These are phyloP conservation scores for Ceyx margarethae DNA, from an alignment of 2,113 vertebrate species.

Conservation along the genomic window DNA sequence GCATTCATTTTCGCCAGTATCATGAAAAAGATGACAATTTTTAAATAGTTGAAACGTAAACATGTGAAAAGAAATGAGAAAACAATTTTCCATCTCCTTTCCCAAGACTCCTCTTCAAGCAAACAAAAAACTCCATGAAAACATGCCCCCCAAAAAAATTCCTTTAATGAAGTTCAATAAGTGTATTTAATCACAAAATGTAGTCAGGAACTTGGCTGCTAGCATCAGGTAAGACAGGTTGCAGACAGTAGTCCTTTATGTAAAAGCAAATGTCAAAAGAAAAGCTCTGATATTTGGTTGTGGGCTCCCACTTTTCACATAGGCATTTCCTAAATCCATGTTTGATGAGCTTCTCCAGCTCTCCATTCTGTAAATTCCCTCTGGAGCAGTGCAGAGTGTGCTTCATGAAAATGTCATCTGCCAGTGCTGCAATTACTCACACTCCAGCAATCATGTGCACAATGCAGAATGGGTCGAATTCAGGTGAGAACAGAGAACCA, in stretches of 20 bases:
- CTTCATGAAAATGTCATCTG: constrained; percentile 83
- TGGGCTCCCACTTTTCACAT: constrained; percentile 66
- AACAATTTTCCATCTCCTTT: not conserved
- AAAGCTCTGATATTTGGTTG: constrained; percentile 70
- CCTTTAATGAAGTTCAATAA: not conserved
- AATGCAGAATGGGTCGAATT: constrained; percentile 80
- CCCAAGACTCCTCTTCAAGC: not conserved
- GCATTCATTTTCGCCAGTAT: not conserved
- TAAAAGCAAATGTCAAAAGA: constrained; percentile 75
- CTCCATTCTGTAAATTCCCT: constrained; percentile 76
- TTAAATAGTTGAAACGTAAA: constrained; percentile 1
- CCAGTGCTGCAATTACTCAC: constrained; percentile 82
- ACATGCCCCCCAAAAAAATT: not conserved
- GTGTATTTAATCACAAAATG: not conserved
- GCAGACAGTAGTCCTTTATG: constrained; percentile 25
- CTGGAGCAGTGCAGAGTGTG: constrained; percentile 70
- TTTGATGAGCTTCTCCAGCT: constrained; percentile 79
- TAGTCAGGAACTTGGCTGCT: not conserved
- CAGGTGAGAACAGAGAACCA: constrained; percentile 84
- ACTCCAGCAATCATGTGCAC: constrained; percentile 83
- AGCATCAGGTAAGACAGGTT: constrained; percentile 58
- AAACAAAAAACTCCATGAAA: constrained; percentile 13
- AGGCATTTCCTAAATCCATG: constrained; percentile 79
- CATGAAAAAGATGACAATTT: not conserved
- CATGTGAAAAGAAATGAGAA: not conserved